Evolutionary conservation across 2,888 invertebrate species (phyloP).

Genomic region (Epiblema foenella): DNA sequence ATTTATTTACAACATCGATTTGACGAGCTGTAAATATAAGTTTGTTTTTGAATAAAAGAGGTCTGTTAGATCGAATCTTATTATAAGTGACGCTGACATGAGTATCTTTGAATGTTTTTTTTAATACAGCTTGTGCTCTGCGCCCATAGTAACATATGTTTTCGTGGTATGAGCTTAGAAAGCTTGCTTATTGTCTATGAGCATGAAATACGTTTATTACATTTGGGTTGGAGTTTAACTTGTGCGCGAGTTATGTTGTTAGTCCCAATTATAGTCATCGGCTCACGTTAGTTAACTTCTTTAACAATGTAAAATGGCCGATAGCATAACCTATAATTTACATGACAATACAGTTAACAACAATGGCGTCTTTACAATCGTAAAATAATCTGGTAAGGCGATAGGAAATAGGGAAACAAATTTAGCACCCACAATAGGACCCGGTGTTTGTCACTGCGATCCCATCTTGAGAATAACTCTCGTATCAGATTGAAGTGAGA

Average conservation of each 20-base stretch:
- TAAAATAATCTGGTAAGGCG: constrained; percentile 77
- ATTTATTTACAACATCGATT: constrained; percentile 10
- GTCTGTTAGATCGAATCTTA: constrained; percentile 62
- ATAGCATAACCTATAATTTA: constrained; percentile 42
- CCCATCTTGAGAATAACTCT: constrained; percentile 73
- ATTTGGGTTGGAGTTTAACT: not conserved
- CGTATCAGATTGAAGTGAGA: constrained; percentile 65
- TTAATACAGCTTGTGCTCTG: constrained; percentile 22
- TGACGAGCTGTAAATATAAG: not conserved
- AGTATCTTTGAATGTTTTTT: constrained; percentile 48
- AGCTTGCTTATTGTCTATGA: not conserved
- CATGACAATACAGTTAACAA: constrained; percentile 46
- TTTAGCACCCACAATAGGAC: constrained; percentile 79
- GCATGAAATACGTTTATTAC: not conserved
- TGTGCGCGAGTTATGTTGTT: not conserved
- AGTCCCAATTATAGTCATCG: not conserved
- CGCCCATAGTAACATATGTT: not conserved
- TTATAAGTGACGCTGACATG: constrained; percentile 69
- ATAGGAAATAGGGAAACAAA: constrained; percentile 82
- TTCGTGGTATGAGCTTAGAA: not conserved
- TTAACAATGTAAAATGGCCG: constrained; percentile 27
- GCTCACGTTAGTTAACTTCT: constrained; percentile 1
- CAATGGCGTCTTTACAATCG: constrained; percentile 74
- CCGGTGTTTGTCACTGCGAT: constrained; percentile 79
- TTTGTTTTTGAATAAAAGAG: constrained; percentile 57